Evolutionary conservation across 2,888 invertebrate species (phyloP).

Genomic region (Nomada fucata): DNA sequence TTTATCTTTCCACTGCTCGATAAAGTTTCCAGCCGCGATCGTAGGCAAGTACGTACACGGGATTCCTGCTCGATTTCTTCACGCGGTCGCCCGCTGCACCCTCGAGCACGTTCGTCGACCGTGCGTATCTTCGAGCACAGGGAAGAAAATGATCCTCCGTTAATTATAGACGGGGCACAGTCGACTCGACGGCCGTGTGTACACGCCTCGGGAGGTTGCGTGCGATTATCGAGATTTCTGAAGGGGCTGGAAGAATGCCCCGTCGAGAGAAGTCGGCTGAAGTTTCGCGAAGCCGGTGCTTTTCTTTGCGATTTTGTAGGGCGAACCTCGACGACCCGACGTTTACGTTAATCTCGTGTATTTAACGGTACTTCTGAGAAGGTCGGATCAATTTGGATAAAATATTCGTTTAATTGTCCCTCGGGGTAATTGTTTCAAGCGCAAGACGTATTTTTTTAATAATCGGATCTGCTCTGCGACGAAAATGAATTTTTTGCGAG

Average conservation of each 20-base stretch:
- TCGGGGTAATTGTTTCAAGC: too few species aligned
- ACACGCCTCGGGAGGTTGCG: conserved; percentile 1
- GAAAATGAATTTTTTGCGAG: too few species aligned
- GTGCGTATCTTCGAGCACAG: conserved; percentile 12
- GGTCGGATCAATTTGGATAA: too few species aligned
- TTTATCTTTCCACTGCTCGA: conserved; percentile 69
- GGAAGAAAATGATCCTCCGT: conserved; percentile 43
- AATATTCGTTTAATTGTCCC: too few species aligned
- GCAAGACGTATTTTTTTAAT: too few species aligned
- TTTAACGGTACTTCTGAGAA: neutral
- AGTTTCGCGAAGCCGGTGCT: neutral
- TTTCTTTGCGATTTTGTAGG: neutral
- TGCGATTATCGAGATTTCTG: conserved; percentile 24
- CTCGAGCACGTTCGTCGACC: conserved; percentile 20
- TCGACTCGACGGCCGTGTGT: conserved; percentile 9
- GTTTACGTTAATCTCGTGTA: neutral
- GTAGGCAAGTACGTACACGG: neutral
- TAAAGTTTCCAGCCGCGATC: conserved; percentile 55
- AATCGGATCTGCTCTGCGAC: too few species aligned
- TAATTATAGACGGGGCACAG: conserved; percentile 49
- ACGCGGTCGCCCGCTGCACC: neutral
- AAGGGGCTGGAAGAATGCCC: neutral
- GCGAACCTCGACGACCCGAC: too few species aligned
- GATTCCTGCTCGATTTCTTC: neutral
- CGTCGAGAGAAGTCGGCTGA: neutral